These are phyloP conservation scores for Drosophila prostipennis DNA, from an alignment of 2,888 invertebrate species.

Conservation along the genomic window DNA sequence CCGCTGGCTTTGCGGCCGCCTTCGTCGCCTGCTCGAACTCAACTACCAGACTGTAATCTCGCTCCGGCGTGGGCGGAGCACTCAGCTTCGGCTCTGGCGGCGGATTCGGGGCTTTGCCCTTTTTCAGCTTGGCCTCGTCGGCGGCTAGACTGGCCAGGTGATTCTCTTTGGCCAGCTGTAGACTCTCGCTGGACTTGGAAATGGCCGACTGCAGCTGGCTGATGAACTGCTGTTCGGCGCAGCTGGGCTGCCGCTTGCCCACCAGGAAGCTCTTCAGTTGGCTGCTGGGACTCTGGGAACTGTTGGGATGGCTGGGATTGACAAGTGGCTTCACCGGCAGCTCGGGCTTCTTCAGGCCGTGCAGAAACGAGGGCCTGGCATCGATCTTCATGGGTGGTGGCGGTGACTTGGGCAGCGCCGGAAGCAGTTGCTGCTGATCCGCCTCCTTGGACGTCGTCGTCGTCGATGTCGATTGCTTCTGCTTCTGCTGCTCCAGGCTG, in stretches of 20 bases:
- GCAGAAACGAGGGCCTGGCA: constrained; percentile 89
- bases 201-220: constrained; percentile 86
- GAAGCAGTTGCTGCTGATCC: constrained; percentile 86
- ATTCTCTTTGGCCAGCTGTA: constrained; percentile 59
- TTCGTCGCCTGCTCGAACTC: constrained; percentile 71
- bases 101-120: constrained; percentile 92
- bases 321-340: constrained; percentile 89
- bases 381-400: constrained; percentile 82
- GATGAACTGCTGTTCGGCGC: constrained; percentile 85
- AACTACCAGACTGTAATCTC: constrained; percentile 79
- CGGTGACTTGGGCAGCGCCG: constrained; percentile 87
- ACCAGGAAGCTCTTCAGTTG: constrained; percentile 85
- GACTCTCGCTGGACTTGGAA: constrained; percentile 78
- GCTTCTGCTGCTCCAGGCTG: constrained; percentile 87
- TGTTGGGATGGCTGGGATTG: constrained; percentile 24
- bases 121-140: constrained; percentile 85
- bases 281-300: constrained; percentile 56
- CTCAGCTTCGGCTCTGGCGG: constrained; percentile 82
- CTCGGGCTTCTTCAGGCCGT: constrained; percentile 88
- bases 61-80: constrained; percentile 82
- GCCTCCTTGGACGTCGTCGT: constrained; percentile 87
- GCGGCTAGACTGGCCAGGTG: constrained; percentile 29
- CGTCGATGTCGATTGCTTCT: constrained; percentile 71
- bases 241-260: constrained; percentile 84
- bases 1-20: constrained; percentile 39